Percentiles rank a stretch among this genome's conserved stretches.
These are phyloP conservation scores for Gorsachius goisagi DNA, from an alignment of 2,113 vertebrate species.

Conservation along the genomic window DNA sequence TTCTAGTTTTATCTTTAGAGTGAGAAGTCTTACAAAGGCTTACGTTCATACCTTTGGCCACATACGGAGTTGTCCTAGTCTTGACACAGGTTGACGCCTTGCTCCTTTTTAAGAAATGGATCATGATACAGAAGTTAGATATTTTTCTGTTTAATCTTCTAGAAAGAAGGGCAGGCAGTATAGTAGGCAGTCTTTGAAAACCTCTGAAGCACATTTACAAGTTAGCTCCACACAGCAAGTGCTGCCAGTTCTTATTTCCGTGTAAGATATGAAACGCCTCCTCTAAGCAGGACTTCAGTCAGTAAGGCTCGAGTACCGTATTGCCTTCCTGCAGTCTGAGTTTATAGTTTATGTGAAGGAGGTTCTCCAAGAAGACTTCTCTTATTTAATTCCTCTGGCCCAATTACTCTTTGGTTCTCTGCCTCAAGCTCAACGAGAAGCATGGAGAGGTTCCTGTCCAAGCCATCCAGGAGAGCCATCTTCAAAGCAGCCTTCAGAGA, in stretches of 20 bases:
- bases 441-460: not conserved
- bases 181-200: not conserved
- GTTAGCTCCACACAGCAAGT: not conserved
- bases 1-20: not conserved
- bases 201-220: not conserved
- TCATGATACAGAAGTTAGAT: accelerated
- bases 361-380: not conserved
- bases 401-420: not conserved
- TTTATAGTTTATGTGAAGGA: not conserved
- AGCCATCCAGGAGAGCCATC: not conserved
- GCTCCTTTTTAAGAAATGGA: not conserved
- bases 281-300: not conserved
- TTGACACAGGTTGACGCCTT: not conserved
- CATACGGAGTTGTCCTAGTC: accelerated
- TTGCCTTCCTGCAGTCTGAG: not conserved
- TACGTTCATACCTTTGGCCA: not conserved
- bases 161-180: not conserved
- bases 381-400: not conserved
- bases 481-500: not conserved
- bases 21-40: not conserved
- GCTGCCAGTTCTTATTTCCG: not conserved
- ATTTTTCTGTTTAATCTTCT: not conserved
- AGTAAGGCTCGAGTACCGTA: not conserved
- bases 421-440: not conserved
- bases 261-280: not conserved